Evolutionary conservation across 2,888 invertebrate species (phyloP), one percentile per base, ranked within the genome.

Genomic region (Watsonalla cultraria): DNA sequence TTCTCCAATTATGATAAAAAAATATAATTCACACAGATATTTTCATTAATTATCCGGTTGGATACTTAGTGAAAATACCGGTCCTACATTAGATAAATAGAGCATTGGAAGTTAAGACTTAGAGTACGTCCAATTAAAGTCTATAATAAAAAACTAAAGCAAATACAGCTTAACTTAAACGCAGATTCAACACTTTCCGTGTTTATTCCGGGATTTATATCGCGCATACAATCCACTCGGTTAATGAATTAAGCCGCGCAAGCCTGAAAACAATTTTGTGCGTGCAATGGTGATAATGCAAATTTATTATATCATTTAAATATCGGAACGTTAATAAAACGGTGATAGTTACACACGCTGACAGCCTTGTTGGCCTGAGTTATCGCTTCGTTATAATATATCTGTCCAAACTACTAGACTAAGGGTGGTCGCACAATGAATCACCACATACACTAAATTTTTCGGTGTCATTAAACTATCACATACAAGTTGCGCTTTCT

Each of bases 241-340:
- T 82, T 84, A 86, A 84, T 84, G 83, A 85, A 87, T 84, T 78
- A 81, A 83, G 71, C 78, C 76, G 70, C 63, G 72, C 72, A 76
- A 70, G 75, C 65, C 74, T 66, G 80, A 84, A 87, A 86, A 86
- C 84, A 86, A 86, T 86, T 85, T 84, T 72, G 81, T 78, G 74
- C 74, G 76, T 70, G 70, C 77, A 65, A 74, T 72, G 72, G 78
- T 72, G 86, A 82, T 86, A 86, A 87, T 85, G 73, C 76, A 71
- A 83, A 86, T 87, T 87, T 86, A 88, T 85, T 84, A 81, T 86
- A 86, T 86, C 84, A 84, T 86, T 84, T 86, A 84, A 84, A 84
- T 76, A 81, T 80, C 78, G 74, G 76, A 81, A 76, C 76, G 80
- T 78, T 78, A 79, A 77, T 80, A 70, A 75, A 80, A 76, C 76